A percentile compares a stretch with the other conserved stretches of the same genome.
Conservation (phyloP, 2,113 vertebrate genomes). For the Passer montanus region DNA sequence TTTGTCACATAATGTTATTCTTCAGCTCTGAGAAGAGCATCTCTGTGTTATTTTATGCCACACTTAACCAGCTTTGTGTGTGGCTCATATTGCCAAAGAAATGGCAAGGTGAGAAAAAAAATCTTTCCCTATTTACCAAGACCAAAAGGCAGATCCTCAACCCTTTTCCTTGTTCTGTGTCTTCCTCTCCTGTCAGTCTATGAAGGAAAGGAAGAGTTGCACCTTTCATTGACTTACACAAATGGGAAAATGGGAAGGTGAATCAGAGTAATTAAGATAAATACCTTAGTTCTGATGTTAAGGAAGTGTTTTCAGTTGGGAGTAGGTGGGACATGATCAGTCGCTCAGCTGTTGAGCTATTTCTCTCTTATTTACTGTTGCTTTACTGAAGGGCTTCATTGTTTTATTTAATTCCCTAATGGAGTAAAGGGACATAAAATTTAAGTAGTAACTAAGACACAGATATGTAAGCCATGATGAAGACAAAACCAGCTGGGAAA, state of each 20-base stretch:
- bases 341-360: background rate
- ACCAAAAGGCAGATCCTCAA: background rate
- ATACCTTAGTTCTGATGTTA: background rate
- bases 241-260: background rate
- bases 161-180: background rate
- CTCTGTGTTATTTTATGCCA: background rate
- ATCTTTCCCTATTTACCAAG: background rate
- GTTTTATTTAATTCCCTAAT: background rate
- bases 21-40: background rate
- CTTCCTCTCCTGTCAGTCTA: background rate
- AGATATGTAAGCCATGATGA: background rate
- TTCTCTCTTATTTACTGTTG: background rate
- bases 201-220: background rate
- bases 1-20: background rate
- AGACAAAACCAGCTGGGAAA: background rate
- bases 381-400: background rate
- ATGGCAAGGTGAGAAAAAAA: background rate
- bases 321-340: background rate
- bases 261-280: background rate
- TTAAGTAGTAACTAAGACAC: background rate
- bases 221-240: background rate
- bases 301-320: background rate
- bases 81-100: accelerated
- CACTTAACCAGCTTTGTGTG: accelerated
- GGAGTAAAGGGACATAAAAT: background rate